phyloP scores from a whole-genome alignment of 2,888 invertebrate species.

The Odontocolon sp. region DNA sequence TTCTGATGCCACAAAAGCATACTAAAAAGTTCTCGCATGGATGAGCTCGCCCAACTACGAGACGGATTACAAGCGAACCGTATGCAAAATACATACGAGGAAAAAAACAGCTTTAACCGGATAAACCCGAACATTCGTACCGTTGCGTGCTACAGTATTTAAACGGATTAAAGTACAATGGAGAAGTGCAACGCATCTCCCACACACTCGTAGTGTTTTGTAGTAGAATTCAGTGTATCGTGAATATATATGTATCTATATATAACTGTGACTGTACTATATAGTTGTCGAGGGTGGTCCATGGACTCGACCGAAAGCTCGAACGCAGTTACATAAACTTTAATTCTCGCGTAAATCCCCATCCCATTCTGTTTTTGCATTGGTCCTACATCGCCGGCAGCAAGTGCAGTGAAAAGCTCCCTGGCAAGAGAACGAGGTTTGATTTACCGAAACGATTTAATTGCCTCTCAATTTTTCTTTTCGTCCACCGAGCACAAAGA shows the following conservation, averaged over 20 bases:
- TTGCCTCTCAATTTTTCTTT: constrained; percentile 24
- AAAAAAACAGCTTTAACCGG: constrained; percentile 54
- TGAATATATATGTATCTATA: background rate
- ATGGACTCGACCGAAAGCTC: constrained; percentile 33
- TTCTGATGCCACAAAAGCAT: background rate
- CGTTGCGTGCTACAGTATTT: constrained; percentile 44
- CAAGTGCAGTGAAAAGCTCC: constrained; percentile 1
- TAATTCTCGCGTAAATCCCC: constrained; percentile 32
- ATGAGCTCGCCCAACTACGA: constrained; percentile 35
- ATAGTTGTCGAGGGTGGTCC: constrained; percentile 2
- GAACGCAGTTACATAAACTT: constrained; percentile 56
- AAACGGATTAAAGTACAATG: constrained; percentile 53
- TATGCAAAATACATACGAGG: constrained; percentile 41
- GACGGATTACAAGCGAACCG: constrained; percentile 51
- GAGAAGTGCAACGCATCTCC: constrained; percentile 26
- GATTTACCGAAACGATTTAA: constrained; percentile 42
- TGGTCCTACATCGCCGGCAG: constrained; percentile 18
- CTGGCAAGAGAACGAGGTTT: constrained; percentile 23
- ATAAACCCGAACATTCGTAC: constrained; percentile 42
- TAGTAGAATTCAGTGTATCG: constrained; percentile 18
- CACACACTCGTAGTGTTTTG: background rate
- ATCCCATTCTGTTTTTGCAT: constrained; percentile 21
- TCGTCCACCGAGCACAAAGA: background rate
- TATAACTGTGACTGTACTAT: background rate
- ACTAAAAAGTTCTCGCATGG: constrained; percentile 25